These are phyloP conservation scores for Sinocyclocheilus grahami DNA, from an alignment of 2,113 vertebrate species.

Conservation along the genomic window DNA sequence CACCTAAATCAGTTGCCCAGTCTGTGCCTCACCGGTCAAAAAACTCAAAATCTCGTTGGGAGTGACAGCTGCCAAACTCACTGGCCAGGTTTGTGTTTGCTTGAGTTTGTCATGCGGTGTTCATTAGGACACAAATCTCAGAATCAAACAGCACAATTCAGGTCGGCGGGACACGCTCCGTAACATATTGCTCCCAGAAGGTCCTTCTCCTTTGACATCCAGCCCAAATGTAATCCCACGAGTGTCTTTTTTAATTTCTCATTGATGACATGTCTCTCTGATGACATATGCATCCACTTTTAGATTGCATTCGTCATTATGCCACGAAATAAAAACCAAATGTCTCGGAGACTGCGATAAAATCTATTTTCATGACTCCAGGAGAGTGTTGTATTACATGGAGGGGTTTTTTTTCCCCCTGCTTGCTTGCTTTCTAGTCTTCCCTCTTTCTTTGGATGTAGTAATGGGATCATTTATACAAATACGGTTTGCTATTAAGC, in stretches of 20 bases:
- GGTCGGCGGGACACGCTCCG: not conserved
- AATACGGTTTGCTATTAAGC: too few relatives aligned
- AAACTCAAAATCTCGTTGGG: not conserved
- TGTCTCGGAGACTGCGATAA: constrained; percentile 59
- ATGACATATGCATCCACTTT: too few relatives aligned
- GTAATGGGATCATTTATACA: constrained; percentile 62
- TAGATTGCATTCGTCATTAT: constrained; percentile 22
- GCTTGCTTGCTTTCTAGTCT: constrained; percentile 19
- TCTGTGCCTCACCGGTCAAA: not conserved
- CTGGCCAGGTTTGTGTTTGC: constrained; percentile 43
- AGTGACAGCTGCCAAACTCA: constrained; percentile 13
- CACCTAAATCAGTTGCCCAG: not conserved
- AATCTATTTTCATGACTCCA: constrained; percentile 60
- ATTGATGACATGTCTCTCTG: too few relatives aligned
- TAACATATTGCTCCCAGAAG: too few relatives aligned
- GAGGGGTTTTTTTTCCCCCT: constrained; percentile 14
- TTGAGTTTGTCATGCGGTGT: constrained; percentile 43
- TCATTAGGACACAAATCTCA: constrained; percentile 39
- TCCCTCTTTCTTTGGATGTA: constrained; percentile 35
- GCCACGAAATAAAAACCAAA: constrained; percentile 61
- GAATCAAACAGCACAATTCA: constrained; percentile 38
- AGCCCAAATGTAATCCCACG: too few relatives aligned
- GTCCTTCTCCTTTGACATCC: too few relatives aligned
- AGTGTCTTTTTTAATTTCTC: too few relatives aligned
- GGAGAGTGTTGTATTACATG: constrained; percentile 59